These are phyloP conservation scores for Apis mellifera DNA, from an alignment of 1,140 invertebrate species.

Conservation along the genomic window DNA sequence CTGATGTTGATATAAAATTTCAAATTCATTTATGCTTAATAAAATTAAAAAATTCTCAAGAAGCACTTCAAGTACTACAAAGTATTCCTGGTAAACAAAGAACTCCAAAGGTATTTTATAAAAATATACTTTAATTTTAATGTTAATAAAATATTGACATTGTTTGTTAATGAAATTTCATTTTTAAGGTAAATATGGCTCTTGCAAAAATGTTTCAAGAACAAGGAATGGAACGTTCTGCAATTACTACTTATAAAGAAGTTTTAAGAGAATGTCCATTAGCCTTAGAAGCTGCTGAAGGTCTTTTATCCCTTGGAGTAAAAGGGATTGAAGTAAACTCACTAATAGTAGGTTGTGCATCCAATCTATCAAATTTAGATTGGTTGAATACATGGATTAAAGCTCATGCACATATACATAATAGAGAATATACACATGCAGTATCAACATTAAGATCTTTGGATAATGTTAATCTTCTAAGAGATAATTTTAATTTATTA, in stretches of 20 bases:
- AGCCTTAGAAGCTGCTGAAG: slow-evolving; percentile 87
- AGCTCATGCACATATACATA: slow-evolving; percentile 84
- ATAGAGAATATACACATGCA: slow-evolving; percentile 85
- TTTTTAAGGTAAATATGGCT: slow-evolving; percentile 84
- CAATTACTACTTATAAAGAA: slow-evolving; percentile 88
- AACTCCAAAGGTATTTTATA: slow-evolving; percentile 82
- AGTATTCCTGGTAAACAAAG: slow-evolving; percentile 87
- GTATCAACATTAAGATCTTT: slow-evolving; percentile 84
- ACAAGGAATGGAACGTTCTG: slow-evolving; percentile 87
- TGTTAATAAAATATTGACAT: not conserved
- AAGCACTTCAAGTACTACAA: slow-evolving; percentile 86
- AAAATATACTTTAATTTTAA: slow-evolving; percentile 8
- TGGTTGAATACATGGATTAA: slow-evolving; percentile 88
- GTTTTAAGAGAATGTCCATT: slow-evolving; percentile 89
- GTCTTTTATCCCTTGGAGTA: slow-evolving; percentile 86
- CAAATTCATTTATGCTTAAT: slow-evolving; percentile 87
- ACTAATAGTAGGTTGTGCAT: slow-evolving; percentile 83
- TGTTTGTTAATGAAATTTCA: slow-evolving; percentile 15
- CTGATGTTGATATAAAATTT: slow-evolving; percentile 88
- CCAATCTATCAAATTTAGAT: slow-evolving; percentile 78
- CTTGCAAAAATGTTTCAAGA: slow-evolving; percentile 88
- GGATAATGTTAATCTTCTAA: slow-evolving; percentile 83
- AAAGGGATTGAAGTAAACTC: slow-evolving; percentile 87
- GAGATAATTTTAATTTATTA: slow-evolving; percentile 85
- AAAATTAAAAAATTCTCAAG: slow-evolving; percentile 84